These are phyloP conservation scores for Sebastes taczanowskii DNA, from an alignment of 2,797 vertebrate genomes.

Conservation along the genomic window DNA sequence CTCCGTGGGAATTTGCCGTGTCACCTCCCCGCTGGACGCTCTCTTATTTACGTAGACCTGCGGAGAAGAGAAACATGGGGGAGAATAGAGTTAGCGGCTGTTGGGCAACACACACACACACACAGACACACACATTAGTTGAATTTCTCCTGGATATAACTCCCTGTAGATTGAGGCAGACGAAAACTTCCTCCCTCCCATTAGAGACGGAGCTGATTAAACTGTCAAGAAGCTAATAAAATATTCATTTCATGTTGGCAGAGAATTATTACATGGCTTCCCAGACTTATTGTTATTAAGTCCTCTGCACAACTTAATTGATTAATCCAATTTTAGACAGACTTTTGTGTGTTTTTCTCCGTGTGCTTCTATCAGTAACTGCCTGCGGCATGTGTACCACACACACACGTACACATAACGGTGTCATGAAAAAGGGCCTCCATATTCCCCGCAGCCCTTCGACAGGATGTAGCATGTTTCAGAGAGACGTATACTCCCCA, in stretches of 20 bases:
- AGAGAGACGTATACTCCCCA: conserved; percentile 19
- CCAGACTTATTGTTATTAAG: conserved; percentile 65
- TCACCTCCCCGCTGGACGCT: conserved; percentile 47
- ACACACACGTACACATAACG: neutral
- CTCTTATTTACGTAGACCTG: conserved; percentile 87
- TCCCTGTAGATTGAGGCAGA: conserved; percentile 47
- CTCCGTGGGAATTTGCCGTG: conserved; percentile 57
- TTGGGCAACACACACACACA: neutral
- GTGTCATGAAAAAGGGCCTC: conserved; percentile 1
- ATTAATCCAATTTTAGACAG: conserved; percentile 57
- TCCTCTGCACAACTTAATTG: conserved; percentile 54
- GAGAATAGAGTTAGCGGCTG: conserved; percentile 34
- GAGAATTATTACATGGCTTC: conserved; percentile 68
- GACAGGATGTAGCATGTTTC: conserved; percentile 56
- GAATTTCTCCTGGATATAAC: conserved; percentile 55
- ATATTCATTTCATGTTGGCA: conserved; percentile 69
- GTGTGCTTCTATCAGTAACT: neutral
- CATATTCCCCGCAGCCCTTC: conserved; percentile 24
- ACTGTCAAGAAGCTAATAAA: conserved; percentile 77
- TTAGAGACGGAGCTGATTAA: conserved; percentile 77
- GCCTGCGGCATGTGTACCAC: neutral
- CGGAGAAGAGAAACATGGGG: conserved; percentile 45
- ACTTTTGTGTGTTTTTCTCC: conserved; percentile 27
- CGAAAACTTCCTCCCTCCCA: conserved; percentile 46
- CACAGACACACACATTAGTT: conserved; percentile 5